Evolutionary conservation across 2,113 vertebrate genomes (phyloP).

Genomic region (Anser cygnoides): DNA sequence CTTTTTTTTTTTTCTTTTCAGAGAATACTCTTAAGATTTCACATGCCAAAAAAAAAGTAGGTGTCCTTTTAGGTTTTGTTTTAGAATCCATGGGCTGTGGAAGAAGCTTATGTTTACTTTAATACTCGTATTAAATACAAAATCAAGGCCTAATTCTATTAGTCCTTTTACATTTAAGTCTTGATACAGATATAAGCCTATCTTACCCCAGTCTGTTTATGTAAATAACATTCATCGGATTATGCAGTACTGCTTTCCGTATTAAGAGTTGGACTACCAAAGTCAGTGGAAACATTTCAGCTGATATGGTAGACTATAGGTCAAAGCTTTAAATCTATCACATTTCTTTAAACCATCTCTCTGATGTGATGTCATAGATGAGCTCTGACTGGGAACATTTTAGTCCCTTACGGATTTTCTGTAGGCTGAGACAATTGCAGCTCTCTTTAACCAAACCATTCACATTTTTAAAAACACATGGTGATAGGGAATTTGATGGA

Average conservation of each 20-base stretch:
- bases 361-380: neutral
- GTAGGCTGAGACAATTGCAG: neutral
- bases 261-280: neutral
- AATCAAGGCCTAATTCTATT: neutral
- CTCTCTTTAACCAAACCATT: neutral
- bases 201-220: neutral
- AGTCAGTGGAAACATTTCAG: neutral
- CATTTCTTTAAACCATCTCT: neutral
- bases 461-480: rapidly evolving
- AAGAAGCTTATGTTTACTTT: neutral
- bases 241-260: neutral
- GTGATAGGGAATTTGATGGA: neutral
- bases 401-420: neutral
- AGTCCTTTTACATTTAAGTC: neutral
- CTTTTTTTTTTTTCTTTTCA: neutral
- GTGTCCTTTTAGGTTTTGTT: neutral
- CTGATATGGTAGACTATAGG: neutral
- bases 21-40: neutral
- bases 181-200: neutral
- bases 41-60: neutral
- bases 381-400: neutral
- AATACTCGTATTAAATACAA: neutral
- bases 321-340: neutral
- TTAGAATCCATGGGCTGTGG: neutral
- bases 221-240: neutral